phyloP scores from a whole-genome alignment of 1,140 invertebrate species.

The Diabrotica virgifera region DNA sequence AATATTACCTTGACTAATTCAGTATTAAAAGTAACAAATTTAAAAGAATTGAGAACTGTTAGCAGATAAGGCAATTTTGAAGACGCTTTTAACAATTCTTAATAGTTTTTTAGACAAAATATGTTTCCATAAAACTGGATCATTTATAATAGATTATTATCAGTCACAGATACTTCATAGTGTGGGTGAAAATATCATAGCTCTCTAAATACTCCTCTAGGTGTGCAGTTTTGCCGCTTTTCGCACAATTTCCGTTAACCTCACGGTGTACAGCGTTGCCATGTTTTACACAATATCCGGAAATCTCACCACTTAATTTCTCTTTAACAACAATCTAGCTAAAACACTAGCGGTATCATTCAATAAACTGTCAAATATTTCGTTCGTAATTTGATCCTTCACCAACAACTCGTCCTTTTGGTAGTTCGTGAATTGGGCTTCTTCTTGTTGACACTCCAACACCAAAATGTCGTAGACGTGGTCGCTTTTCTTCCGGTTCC shows the following conservation, averaged over 20 bases:
- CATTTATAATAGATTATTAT: background rate
- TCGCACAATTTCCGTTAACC: too few relatives aligned
- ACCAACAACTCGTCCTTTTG: constrained; percentile 66
- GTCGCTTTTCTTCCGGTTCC: constrained; percentile 68
- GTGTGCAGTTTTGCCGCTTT: too few relatives aligned
- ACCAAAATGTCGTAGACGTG: constrained; percentile 70
- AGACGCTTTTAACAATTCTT: too few relatives aligned
- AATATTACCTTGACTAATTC: too few relatives aligned
- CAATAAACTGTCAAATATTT: constrained; percentile 62
- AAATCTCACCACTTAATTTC: background rate
- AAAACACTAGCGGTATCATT: constrained; percentile 55
- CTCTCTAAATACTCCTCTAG: too few relatives aligned
- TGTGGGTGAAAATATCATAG: too few relatives aligned
- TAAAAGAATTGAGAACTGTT: too few relatives aligned
- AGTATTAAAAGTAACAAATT: too few relatives aligned
- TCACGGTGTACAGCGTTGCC: too few relatives aligned
- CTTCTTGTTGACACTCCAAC: constrained; percentile 66
- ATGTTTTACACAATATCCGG: too few relatives aligned
- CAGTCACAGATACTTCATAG: too few relatives aligned
- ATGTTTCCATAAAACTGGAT: constrained; percentile 2
- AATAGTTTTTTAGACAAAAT: background rate
- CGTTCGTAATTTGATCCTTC: constrained; percentile 64
- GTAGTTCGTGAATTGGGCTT: constrained; percentile 70
- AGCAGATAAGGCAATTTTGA: too few relatives aligned
- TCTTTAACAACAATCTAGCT: constrained; percentile 24